A percentile compares a stretch with the other conserved stretches of the same genome.
These are phyloP conservation scores for Tipula unca DNA, from an alignment of 2,888 invertebrate species.

Conservation along the genomic window DNA sequence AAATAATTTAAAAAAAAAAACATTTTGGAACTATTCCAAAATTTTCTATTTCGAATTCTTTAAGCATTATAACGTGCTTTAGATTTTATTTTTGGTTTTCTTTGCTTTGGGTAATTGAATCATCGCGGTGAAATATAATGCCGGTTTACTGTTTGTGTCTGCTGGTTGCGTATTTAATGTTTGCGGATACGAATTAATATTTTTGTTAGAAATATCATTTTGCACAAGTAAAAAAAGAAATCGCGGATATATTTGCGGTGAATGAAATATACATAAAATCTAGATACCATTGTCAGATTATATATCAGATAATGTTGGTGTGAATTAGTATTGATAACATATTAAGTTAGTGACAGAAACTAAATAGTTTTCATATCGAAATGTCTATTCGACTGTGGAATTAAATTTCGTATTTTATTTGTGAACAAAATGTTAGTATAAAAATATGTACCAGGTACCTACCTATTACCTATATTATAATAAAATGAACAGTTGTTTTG, in stretches of 20 bases:
- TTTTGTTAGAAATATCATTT: background rate
- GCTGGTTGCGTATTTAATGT: background rate
- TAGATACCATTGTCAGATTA: background rate
- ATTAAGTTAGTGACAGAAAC: background rate
- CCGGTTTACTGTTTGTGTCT: background rate
- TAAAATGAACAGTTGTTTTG: too few species aligned
- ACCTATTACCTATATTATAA: too few species aligned
- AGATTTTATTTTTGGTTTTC: background rate
- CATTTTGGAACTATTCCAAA: background rate
- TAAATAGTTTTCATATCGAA: background rate
- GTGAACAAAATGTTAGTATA: too few species aligned
- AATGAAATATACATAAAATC: background rate
- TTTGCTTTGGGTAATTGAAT: background rate
- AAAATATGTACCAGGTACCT: too few species aligned
- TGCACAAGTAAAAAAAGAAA: background rate
- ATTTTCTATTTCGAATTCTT: background rate
- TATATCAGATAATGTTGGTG: background rate
- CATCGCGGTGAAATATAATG: slow-evolving; percentile 8
- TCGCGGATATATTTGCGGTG: background rate
- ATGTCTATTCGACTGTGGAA: background rate
- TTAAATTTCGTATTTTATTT: background rate
- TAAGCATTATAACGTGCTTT: background rate
- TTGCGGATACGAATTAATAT: background rate
- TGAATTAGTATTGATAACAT: background rate
- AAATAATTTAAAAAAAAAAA: background rate